A percentile compares a stretch with the other conserved stretches of the same genome.
phyloP scores from a whole-genome alignment of 2,888 invertebrate genomes.

The Andrena hattorfiana region DNA sequence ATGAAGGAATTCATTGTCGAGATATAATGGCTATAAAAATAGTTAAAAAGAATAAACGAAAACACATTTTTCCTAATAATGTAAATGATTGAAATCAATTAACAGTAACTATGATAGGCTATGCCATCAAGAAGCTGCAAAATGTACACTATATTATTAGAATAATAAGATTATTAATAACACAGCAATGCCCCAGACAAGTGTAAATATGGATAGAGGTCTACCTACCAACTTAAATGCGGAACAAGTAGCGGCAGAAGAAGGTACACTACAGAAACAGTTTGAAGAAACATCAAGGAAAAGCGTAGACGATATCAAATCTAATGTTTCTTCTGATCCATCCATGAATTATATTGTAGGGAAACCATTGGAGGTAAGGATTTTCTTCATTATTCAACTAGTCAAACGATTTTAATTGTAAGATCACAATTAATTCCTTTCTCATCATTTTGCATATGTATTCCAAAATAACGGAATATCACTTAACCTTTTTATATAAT shows the following conservation, averaged over 20 bases:
- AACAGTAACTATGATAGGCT: too few species aligned
- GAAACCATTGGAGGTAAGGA: conserved; percentile 92
- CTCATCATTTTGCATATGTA: too few species aligned
- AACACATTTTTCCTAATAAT: too few species aligned
- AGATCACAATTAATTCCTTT: background rate
- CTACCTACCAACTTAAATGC: background rate
- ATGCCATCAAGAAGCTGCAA: too few species aligned
- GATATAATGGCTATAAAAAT: too few species aligned
- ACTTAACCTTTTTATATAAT: too few species aligned
- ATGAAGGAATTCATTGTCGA: too few species aligned
- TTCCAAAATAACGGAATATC: too few species aligned
- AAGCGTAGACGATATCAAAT: conserved; percentile 64
- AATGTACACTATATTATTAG: background rate
- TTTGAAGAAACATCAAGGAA: conserved; percentile 54
- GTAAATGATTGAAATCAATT: too few species aligned
- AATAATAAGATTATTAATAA: background rate
- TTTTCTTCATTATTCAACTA: background rate
- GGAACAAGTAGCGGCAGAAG: conserved; percentile 87
- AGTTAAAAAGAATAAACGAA: too few species aligned
- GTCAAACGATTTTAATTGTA: background rate
- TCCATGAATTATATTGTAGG: conserved; percentile 90
- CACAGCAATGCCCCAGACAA: conserved; percentile 3
- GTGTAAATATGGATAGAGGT: background rate
- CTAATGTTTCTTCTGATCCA: conserved; percentile 70
- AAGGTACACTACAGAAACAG: conserved; percentile 86